Conservation (phyloP, 2,888 invertebrate genomes). For the Leuctra nigra region DNA sequence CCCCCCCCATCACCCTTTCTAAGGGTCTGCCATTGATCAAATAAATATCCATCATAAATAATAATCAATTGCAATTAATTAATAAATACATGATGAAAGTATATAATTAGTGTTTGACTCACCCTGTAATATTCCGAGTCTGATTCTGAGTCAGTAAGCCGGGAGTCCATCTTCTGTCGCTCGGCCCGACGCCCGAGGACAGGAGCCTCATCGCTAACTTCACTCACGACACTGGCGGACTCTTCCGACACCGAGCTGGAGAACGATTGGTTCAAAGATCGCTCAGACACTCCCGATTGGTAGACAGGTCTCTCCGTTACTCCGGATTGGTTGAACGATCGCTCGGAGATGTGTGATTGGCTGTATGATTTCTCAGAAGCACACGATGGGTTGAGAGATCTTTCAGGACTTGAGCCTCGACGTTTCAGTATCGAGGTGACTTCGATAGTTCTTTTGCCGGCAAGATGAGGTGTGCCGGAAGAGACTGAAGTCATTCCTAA, state of each 20-base stretch:
- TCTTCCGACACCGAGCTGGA: constrained; percentile 57
- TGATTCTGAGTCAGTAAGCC: constrained; percentile 55
- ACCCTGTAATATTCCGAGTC: constrained; percentile 64
- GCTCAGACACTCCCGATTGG: no score
- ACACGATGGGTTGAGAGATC: background rate
- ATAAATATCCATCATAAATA: no score
- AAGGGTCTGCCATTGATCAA: no score
- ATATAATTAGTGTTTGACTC: no score
- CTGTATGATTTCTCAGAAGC: background rate
- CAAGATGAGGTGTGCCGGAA: background rate
- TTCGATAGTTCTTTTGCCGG: constrained; percentile 41
- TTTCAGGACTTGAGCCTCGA: constrained; percentile 38
- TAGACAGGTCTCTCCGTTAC: no score
- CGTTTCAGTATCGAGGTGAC: constrained; percentile 53
- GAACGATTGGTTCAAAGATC: background rate
- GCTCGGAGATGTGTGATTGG: no score
- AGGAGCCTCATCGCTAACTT: constrained; percentile 58
- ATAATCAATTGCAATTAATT: no score
- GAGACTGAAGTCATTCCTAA: no score
- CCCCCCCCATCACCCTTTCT: no score
- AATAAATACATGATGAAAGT: no score
- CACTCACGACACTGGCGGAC: constrained; percentile 57
- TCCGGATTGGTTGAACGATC: no score
- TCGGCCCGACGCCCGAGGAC: constrained; percentile 58
- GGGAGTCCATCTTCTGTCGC: constrained; percentile 40